phyloP scores from a whole-genome alignment of 2,888 invertebrate species.

The Caenorhabditis sp. region DNA sequence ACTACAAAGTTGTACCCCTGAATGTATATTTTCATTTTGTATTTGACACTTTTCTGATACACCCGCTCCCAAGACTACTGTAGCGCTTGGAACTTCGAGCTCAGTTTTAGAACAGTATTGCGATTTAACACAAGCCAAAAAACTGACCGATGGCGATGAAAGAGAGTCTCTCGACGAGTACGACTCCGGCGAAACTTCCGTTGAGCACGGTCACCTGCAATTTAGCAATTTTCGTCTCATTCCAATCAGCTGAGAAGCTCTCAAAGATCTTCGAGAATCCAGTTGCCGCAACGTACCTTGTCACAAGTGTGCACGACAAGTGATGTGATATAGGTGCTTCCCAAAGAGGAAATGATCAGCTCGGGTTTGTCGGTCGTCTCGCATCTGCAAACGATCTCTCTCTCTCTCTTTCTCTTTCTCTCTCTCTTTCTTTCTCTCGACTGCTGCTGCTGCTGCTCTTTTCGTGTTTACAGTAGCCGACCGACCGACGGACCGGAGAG shows the following conservation, averaged over 20 bases:
- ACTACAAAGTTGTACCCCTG: too few relatives aligned
- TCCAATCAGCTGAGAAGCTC: too few relatives aligned
- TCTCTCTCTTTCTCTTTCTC: too few relatives aligned
- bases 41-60: too few relatives aligned
- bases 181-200: constrained; percentile 64
- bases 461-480: constrained; percentile 35
- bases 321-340: constrained; percentile 63
- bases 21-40: too few relatives aligned
- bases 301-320: constrained; percentile 68
- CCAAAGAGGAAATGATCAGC: constrained; percentile 63
- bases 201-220: constrained; percentile 64
- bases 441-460: constrained; percentile 1
- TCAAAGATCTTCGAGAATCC: background rate
- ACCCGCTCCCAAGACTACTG: too few relatives aligned
- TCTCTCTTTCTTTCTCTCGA: too few relatives aligned
- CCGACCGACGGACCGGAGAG: background rate
- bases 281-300: constrained; percentile 33
- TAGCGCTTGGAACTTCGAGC: too few relatives aligned
- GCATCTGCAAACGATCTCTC: constrained; percentile 59
- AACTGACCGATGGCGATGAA: constrained; percentile 60
- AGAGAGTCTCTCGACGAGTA: constrained; percentile 51
- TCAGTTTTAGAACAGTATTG: too few relatives aligned
- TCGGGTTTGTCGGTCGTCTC: constrained; percentile 59
- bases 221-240: too few relatives aligned
- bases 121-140: too few relatives aligned